phyloP scores from a whole-genome alignment of 2,113 vertebrate genomes.

The Seriola quinqueradiata region DNA sequence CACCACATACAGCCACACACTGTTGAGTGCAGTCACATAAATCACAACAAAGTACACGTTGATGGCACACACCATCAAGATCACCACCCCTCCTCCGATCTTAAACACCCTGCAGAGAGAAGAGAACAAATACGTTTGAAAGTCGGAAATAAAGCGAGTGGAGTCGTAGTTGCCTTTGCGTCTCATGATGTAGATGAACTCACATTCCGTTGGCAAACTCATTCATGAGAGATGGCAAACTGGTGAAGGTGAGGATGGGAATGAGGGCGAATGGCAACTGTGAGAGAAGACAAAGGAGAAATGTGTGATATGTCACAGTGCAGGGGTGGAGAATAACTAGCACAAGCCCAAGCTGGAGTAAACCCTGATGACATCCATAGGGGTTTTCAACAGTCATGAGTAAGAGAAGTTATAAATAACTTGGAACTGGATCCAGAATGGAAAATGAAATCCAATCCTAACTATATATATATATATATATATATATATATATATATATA shows the following conservation, averaged over 20 bases:
- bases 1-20: constrained; percentile 84
- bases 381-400: background rate
- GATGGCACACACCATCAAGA: constrained; percentile 88
- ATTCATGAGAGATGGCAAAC: constrained; percentile 89
- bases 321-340: no score
- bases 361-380: no score
- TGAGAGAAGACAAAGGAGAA: background rate
- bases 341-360: no score
- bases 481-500: no score
- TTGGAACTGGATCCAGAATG: no score
- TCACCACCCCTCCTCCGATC: constrained; percentile 85
- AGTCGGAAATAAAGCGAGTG: background rate
- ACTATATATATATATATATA: no score
- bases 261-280: constrained; percentile 94
- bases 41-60: constrained; percentile 93
- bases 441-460: no score
- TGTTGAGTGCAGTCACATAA: constrained; percentile 85
- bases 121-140: no score
- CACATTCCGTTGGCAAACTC: constrained; percentile 92
- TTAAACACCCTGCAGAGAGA: constrained; percentile 83
- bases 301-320: background rate
- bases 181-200: constrained; percentile 72
- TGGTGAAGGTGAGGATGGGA: constrained; percentile 92
- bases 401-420: no score
- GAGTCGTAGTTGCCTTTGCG: background rate